Evolutionary conservation across 2,888 invertebrate species (phyloP), one percentile per base, ranked within the genome.

Genomic region (Caenorhabditis sp.): DNA sequence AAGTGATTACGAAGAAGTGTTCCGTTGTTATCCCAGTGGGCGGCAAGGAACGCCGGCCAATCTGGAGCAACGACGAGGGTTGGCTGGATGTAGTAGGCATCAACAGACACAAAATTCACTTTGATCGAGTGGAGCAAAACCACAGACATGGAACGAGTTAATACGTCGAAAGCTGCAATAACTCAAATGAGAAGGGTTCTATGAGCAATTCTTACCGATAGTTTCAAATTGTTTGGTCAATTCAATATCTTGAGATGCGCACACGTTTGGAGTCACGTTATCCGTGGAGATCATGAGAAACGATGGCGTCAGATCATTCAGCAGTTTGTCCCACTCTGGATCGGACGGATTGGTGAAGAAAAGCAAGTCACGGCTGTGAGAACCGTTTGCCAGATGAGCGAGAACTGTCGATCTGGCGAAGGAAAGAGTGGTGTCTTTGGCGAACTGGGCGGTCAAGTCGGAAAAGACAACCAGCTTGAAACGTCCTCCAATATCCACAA

Each of bases 261-360:
- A 86, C 5, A 88, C 84, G 11, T 84, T 84, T 18, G 64, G 67
- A 24, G 87, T 84, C 18, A 89, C 83, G 70, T 89, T 88, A 47
- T 90, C 90, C 6, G 87, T 85, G 11, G 90, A 91, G 72, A 91
- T 86, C 84, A 90, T 86, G 74, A 91, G 61, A 79, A 91, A 91
- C 0, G 91, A 91, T 11, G 91, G 91, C 15, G 90, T 91, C 47
- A 91, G 61, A 53, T 90, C 88, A 35, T 85, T 70, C 55, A 91
- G 72, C 67, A 88, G 87, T 13, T 86, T 81, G 18, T 80, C 81
- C 90, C 90, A 91, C 69, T 76, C 69, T 9, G 85, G 80, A 82
- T 90, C 90, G 15, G 86, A 71, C 9, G 91, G 91, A 40, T 85
- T 87, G 2, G 81, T 78, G 81, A 90, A 90, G 51, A 77, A 84